phyloP scores from a whole-genome alignment of 2,888 invertebrate species.

The Digitonthophagus gazella region DNA sequence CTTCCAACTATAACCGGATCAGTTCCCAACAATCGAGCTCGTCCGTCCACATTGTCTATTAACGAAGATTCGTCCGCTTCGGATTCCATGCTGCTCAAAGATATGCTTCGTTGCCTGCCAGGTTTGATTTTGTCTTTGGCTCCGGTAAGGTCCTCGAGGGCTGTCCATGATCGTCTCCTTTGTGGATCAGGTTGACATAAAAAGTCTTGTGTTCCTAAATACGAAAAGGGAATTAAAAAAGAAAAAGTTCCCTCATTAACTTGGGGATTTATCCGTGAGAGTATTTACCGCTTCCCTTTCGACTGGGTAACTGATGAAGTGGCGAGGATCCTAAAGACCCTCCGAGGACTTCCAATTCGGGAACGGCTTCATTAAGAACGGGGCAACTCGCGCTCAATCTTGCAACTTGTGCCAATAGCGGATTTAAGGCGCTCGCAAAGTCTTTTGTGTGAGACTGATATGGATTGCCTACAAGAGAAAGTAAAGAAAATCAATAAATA shows the following conservation, averaged over 20 bases:
- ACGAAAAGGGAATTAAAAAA: background rate
- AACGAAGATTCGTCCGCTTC: conserved; percentile 71
- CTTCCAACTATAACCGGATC: conserved; percentile 51
- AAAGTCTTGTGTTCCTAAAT: conserved; percentile 49
- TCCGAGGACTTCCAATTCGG: conserved; percentile 49
- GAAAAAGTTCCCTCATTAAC: background rate
- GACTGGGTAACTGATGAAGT: conserved; percentile 55
- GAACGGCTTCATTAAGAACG: conserved; percentile 59
- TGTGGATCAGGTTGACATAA: conserved; percentile 51
- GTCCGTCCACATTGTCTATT: conserved; percentile 55
- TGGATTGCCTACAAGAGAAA: conserved; percentile 30
- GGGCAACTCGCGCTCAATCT: conserved; percentile 74
- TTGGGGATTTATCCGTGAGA: background rate
- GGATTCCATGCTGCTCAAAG: conserved; percentile 80
- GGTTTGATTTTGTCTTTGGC: conserved; percentile 56
- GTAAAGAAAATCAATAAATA: background rate
- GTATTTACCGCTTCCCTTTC: conserved; percentile 61
- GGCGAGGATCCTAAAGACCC: conserved; percentile 53
- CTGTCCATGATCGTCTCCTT: conserved; percentile 82
- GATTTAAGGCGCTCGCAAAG: conserved; percentile 47
- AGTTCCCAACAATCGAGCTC: conserved; percentile 55
- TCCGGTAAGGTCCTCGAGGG: conserved; percentile 69
- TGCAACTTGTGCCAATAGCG: conserved; percentile 49
- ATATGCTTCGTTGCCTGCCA: conserved; percentile 61
- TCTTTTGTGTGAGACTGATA: conserved; percentile 41